phyloP scores from a whole-genome alignment of 2,888 invertebrate genomes.

The Cyrtodaria siliqua region DNA sequence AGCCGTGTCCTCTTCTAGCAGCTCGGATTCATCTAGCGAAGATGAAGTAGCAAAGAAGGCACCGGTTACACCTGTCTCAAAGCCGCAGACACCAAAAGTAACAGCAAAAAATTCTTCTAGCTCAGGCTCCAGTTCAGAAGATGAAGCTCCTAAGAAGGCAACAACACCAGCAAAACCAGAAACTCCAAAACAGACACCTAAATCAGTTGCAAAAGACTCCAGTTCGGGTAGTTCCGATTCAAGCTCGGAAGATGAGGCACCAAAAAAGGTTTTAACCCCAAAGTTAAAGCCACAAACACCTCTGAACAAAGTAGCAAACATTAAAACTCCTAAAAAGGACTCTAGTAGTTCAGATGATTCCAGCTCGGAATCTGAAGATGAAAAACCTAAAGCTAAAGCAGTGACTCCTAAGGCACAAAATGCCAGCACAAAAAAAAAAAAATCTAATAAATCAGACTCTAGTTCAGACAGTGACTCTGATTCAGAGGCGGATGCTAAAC shows the following conservation, averaged over 20 bases:
- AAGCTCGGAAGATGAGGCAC: constrained; percentile 55
- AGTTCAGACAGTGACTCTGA: constrained; percentile 40
- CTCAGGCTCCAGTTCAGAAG: constrained; percentile 46
- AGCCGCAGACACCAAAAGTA: constrained; percentile 31
- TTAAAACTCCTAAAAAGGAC: constrained; percentile 19
- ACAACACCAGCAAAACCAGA: constrained; percentile 18
- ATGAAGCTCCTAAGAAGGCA: constrained; percentile 28
- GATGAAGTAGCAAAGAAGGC: constrained; percentile 29
- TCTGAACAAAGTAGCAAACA: constrained; percentile 1
- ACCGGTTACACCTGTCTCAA: too few species aligned
- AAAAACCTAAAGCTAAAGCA: constrained; percentile 9
- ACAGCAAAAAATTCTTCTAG: constrained; percentile 33
- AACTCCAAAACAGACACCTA: constrained; percentile 8
- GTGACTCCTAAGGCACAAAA: constrained; percentile 16
- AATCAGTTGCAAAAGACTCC: constrained; percentile 18
- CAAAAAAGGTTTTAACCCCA: constrained; percentile 21
- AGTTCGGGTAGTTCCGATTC: constrained; percentile 43
- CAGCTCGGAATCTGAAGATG: constrained; percentile 56
- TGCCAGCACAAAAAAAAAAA: background rate
- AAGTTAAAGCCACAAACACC: background rate
- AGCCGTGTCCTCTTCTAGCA: constrained; percentile 18
- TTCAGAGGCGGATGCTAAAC: background rate
- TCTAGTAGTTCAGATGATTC: constrained; percentile 27
- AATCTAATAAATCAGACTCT: constrained; percentile 24
- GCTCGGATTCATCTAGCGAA: constrained; percentile 47